Base-by-base conservation (phyloP, 2,888 invertebrate species). In the Cephus sareptanus region DNA sequence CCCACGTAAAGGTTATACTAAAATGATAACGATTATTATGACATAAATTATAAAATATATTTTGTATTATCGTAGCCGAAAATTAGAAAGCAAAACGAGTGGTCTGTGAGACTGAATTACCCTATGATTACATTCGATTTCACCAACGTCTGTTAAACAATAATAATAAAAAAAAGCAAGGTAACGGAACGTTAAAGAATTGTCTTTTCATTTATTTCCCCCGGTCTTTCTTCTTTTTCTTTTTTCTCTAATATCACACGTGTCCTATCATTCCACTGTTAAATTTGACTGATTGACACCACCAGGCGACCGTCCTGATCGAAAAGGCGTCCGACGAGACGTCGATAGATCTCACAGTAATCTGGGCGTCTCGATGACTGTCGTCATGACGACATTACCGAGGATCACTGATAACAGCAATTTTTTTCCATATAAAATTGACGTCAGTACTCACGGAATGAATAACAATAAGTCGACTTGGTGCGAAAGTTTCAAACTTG, bases 31-130 rank as follows among this genome's bases (percentile, higher is more conserved):
- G 81, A 86, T 85, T 82, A 87, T 83, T 82, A 85, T 84, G 82
- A 86, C 78, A 84, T 84, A 84, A 87, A 87, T 82, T 82, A 84
- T 86, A 82, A 84, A 85, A 83, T 89, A 87, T 89, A 88, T 89
- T 89, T 89, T 89, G 87, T 89, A 89, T 89, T 88, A 88, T 88
- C 82, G 82, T 85, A 86, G 87, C 83, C 83, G 83, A 86, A 56
- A 86, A 86, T 82, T 84, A 84, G 81, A 85, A 83, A 84, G 84
- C 83, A 83, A 83, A 85, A 85, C 82, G 83, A 83, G 83, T 82
- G 85, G 84, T 85, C 82, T 82, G 77, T 79, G 80, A 81, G 82
- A 83, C 80, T 84, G 84, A 85, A 81, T 78, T 82, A 81, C 80
- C 79, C 77, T 78, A 79, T 78, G 69, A 79, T 73, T 81, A 81